These are phyloP conservation scores for Mobula hypostoma DNA, from an alignment of 2,113 vertebrate species.

Conservation along the genomic window DNA sequence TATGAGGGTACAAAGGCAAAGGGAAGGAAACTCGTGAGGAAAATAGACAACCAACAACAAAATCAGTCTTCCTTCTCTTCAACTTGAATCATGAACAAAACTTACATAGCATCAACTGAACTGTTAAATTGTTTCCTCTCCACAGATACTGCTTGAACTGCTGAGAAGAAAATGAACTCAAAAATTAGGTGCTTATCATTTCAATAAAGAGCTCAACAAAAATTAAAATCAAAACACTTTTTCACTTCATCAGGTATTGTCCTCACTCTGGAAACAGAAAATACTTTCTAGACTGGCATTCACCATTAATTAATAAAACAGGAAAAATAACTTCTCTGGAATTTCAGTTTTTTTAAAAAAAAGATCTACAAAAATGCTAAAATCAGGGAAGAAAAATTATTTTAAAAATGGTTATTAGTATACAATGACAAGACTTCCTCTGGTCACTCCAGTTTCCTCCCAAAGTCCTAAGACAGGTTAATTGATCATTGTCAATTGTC, in stretches of 20 bases:
- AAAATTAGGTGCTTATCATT: not conserved
- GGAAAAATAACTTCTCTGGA: not conserved
- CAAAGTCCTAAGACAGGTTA: no score
- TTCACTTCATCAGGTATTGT: not conserved
- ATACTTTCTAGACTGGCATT: not conserved
- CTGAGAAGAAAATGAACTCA: not conserved
- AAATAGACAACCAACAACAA: no score
- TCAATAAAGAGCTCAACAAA: not conserved
- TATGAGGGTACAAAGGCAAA: no score
- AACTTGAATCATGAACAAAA: no score
- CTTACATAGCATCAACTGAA: no score
- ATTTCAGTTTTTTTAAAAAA: not conserved
- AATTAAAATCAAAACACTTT: not conserved
- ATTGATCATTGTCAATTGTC: no score
- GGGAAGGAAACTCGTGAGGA: no score
- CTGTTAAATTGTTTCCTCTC: no score
- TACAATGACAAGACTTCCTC: no score
- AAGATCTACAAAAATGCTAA: not conserved
- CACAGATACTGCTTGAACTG: no score
- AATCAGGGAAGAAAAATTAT: not conserved
- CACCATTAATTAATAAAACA: not conserved
- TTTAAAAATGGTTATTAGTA: constrained; percentile 16
- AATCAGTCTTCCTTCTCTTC: no score
- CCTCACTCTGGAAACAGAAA: not conserved
- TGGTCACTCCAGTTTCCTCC: no score